Conservation (phyloP, 2,888 invertebrate genomes). For the Mesorhabditis belari region DNA sequence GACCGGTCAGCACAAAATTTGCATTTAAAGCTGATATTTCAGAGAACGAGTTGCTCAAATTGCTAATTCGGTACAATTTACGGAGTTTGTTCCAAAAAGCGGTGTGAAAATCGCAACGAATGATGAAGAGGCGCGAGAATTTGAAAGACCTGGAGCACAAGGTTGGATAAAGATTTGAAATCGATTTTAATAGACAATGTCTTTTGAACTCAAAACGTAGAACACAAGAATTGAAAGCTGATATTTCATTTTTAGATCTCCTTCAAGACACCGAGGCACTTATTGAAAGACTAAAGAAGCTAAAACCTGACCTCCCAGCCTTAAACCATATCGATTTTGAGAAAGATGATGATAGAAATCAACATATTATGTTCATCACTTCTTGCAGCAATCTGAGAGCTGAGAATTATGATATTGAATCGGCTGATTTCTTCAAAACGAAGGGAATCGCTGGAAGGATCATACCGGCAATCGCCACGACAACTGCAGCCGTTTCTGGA, state of each 20-base stretch:
- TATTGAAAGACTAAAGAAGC: conserved; percentile 38
- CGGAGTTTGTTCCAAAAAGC: conserved; percentile 80
- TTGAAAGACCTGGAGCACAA: conserved; percentile 6
- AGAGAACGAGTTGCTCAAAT: conserved; percentile 32
- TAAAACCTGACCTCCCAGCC: conserved; percentile 63
- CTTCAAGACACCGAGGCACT: conserved; percentile 36
- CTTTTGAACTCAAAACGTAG: too few species aligned
- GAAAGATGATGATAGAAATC: conserved; percentile 92
- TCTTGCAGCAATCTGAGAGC: conserved; percentile 93
- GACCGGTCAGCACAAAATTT: conserved; percentile 57
- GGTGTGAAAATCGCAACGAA: conserved; percentile 93
- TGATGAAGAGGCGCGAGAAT: conserved; percentile 74
- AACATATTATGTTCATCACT: conserved; percentile 98
- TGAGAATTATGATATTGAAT: conserved; percentile 87
- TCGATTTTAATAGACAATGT: conserved; percentile 23
- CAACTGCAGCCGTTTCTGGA: conserved; percentile 84
- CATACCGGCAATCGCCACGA: conserved; percentile 98
- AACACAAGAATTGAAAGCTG: too few species aligned
- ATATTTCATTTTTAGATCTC: conserved; percentile 28
- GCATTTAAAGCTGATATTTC: conserved; percentile 61
- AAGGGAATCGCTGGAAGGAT: conserved; percentile 93
- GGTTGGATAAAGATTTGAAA: conserved; percentile 2
- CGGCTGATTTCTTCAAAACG: conserved; percentile 84
- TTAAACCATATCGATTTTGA: conserved; percentile 89
- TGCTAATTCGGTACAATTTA: conserved; percentile 52